phyloP scores from a whole-genome alignment of 2,888 invertebrate genomes.

The Leptinotarsa juncta region DNA sequence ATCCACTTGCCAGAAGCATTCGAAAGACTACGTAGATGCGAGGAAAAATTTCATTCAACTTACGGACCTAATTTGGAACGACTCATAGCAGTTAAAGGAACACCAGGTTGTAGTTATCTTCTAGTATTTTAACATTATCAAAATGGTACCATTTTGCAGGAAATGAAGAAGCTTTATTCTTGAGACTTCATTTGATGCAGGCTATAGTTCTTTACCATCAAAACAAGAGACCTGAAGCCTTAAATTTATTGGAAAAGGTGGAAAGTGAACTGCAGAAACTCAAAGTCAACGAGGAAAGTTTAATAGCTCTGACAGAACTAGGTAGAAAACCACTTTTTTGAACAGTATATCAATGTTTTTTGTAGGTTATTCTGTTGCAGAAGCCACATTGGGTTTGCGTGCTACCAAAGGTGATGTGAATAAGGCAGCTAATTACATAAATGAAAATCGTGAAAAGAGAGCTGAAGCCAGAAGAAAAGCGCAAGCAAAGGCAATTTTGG shows the following conservation, averaged over 20 bases:
- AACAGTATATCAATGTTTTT: constrained; percentile 1
- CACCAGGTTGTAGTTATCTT: constrained; percentile 65
- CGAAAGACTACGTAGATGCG: constrained; percentile 74
- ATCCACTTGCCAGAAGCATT: constrained; percentile 80
- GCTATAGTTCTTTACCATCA: constrained; percentile 84
- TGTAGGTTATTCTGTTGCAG: constrained; percentile 73
- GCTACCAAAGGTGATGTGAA: constrained; percentile 71
- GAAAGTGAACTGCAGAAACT: constrained; percentile 74
- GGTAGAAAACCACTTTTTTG: constrained; percentile 61
- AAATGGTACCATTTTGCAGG: constrained; percentile 62
- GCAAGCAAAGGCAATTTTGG: constrained; percentile 66
- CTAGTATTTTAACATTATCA: background rate
- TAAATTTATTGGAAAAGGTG: constrained; percentile 71
- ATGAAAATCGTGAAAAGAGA: constrained; percentile 69
- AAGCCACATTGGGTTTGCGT: constrained; percentile 78
- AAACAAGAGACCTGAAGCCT: constrained; percentile 75
- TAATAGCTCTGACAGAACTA: constrained; percentile 70
- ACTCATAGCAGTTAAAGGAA: constrained; percentile 70
- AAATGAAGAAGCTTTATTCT: constrained; percentile 78
- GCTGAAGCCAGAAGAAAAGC: constrained; percentile 67
- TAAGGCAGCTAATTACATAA: constrained; percentile 75
- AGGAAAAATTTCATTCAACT: constrained; percentile 73
- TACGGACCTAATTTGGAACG: constrained; percentile 77
- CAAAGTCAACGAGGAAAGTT: constrained; percentile 71
- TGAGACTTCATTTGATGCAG: constrained; percentile 83